Conservation (phyloP, 2,113 vertebrate genomes). For the Podarcis raffonei region DNA sequence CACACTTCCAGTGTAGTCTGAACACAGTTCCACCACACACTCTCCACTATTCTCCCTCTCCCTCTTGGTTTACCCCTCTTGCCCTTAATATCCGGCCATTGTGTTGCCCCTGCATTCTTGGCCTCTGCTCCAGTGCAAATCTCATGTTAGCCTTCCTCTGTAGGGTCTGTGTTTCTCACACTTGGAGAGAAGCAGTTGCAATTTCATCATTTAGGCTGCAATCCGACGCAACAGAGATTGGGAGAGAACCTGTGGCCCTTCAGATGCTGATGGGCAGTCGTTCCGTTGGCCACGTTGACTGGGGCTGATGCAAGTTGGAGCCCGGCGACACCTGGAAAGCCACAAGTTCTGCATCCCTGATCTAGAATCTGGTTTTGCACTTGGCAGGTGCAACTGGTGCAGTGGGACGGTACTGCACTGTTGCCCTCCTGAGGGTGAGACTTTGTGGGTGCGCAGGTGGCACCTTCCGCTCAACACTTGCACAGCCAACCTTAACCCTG, state of each 20-base stretch:
- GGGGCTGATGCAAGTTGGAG: too few relatives aligned
- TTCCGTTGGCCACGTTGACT: neutral
- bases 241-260: too few relatives aligned
- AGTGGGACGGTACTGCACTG: too few relatives aligned
- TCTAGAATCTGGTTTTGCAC: neutral
- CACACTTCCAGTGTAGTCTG: neutral
- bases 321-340: too few relatives aligned
- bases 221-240: neutral
- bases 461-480: too few relatives aligned
- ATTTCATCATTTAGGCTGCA: neutral
- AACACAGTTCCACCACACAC: neutral
- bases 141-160: neutral
- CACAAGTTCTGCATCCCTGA: too few relatives aligned
- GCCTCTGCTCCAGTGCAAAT: neutral
- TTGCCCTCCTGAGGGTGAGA: too few relatives aligned
- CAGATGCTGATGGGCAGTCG: too few relatives aligned
- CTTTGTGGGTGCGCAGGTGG: too few relatives aligned
- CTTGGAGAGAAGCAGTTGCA: neutral
- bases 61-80: neutral
- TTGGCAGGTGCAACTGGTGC: too few relatives aligned
- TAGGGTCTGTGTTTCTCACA: neutral
- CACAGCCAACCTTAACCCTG: too few relatives aligned
- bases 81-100: neutral
- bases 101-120: neutral
- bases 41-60: neutral